These are phyloP conservation scores for mouse (Mus musculus) DNA, from an alignment of 2,113 vertebrate species.

Conservation along the genomic window GRCm39 chr10:4825501-4826000, in stretches of 20 bases:
- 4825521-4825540: background rate
- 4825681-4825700: background rate
- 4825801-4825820: background rate
- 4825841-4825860: background rate
- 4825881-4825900: background rate
- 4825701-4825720: background rate
- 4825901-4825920: background rate
- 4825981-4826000: background rate
- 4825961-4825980: background rate
- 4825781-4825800: background rate
- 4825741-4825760: background rate
- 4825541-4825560: background rate
- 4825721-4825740: background rate
- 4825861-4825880: constrained; percentile 3
- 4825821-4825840: background rate
- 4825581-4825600: background rate
- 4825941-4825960: background rate
- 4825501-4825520: background rate
- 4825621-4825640: background rate
- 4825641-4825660: no score
- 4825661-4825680: no score
- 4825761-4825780: background rate
- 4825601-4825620: background rate
- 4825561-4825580: background rate
- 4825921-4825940: background rate